Base-by-base conservation (phyloP, 2,797 vertebrate species). In the Balearica regulorum region DNA sequence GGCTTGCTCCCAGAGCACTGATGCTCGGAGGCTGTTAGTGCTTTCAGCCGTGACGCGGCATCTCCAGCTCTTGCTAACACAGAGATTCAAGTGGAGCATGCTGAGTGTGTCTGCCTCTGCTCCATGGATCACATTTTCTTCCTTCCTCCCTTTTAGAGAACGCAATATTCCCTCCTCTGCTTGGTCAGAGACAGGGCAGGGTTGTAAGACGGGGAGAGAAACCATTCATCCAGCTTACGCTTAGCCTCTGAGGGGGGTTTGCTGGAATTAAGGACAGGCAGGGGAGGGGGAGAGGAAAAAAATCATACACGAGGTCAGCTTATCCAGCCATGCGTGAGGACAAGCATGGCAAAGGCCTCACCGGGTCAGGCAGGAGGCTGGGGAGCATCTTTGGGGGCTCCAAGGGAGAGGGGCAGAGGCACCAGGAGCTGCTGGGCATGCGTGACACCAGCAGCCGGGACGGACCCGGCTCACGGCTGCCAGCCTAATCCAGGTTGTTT, bases 231-330 rank as follows among this genome's bases (percentile, higher is more conserved):
- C 91, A 94, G 90, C 89, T 92, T 96, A 89, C 15, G 62, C 83
- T 95, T 73, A 93, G 83, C 89, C 83, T 84, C 85, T 80, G 85
- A 85, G 95, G 15, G 0, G 57, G 69, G 93, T 68, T 95, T 95
- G 93, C 71, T 77, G 55, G 93, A 95, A 96, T 95, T 93, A 93
- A 93, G 96, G 91, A 35, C 96, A 88, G 76, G 64, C 90, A 93
- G n/a, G 83, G 81, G 83, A 49, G 78, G 83, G 69, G 33, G 51
- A 37, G n/a, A 10, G 44, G 51, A 89, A 54, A 73, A 68, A 77
- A 89, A 70, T 33, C 71, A 69, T 70, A 70, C 54, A 6, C 60
- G 91, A 80, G 72, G 83, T 82, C 92, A 88, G 68, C 44, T 91
- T 54, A 71, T 43, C 83, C 68, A 90, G 82, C 87, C 68, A 21